These are phyloP conservation scores for Ciconia maguari DNA, from an alignment of 2,113 vertebrate species.

Conservation along the genomic window DNA sequence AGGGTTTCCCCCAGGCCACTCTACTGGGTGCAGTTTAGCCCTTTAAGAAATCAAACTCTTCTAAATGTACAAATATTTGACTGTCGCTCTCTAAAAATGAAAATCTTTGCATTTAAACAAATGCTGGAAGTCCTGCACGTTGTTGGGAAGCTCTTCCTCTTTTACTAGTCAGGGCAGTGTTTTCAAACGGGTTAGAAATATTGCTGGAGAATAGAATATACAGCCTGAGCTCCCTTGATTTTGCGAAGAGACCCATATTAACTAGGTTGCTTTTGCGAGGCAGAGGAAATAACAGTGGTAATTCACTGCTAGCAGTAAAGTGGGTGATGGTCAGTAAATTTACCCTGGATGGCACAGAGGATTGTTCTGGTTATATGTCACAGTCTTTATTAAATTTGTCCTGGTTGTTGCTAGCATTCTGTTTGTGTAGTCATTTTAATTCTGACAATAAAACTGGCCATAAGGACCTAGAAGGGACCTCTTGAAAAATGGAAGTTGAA, in stretches of 20 bases:
- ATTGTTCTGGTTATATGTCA: slow-evolving; percentile 15
- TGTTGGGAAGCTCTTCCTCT: background rate
- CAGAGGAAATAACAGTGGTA: background rate
- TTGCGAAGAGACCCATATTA: background rate
- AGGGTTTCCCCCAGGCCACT: background rate
- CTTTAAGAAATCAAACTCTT: background rate
- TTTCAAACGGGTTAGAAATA: background rate
- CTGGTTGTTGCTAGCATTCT: background rate
- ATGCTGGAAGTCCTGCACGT: background rate
- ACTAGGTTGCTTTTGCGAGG: background rate
- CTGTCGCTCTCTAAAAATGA: slow-evolving; percentile 26
- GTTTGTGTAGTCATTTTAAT: background rate
- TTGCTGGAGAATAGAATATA: background rate
- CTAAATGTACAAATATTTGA: slow-evolving; percentile 22
- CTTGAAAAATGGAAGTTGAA: background rate
- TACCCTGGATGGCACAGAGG: background rate
- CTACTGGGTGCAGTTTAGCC: background rate
- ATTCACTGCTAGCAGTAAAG: background rate
- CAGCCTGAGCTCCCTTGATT: background rate
- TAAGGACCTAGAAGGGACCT: background rate
- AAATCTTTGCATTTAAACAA: slow-evolving; percentile 53
- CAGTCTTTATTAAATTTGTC: slow-evolving; percentile 16
- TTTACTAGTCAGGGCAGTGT: background rate
- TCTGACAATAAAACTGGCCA: background rate
- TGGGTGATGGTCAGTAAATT: background rate